Base-by-base conservation (phyloP, 1,140 invertebrate species). In the Diprion similis region DNA sequence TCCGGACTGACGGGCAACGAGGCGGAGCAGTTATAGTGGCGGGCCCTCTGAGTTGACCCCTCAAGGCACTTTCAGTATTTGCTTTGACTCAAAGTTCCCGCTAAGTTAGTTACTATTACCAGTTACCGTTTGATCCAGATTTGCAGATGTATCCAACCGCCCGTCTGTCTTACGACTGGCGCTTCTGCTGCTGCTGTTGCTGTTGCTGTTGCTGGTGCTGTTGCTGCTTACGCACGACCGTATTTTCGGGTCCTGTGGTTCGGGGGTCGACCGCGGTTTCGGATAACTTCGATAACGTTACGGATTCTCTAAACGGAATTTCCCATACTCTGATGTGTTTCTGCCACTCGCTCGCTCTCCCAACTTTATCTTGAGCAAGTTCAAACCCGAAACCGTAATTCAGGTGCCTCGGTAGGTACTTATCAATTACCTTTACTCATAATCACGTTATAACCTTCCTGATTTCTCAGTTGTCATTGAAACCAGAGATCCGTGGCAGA, bases 61-160 rank as follows among this genome's bases (percentile, higher is more conserved):
- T 77, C 78, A 77, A 77, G 80, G 81, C 78, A 79, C 79, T 78
- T 79, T 78, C 77, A 18, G 78, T 81, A 81, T 80, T 81, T 81
- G 77, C 81, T 81, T 81, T 83, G 79, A 83, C 81, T 80, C 79
- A 75, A 81, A 81, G 80, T 80, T 83, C 79, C 76, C 76, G 76
- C 71, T 76, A 81, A 81, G 79, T 81, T 78, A 81, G 80, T 80
- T 82, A 76, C 46, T 46, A 59, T 59, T 68, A 11, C 68, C 45
- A 18, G 18, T 68, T 68, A 19, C 67, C 18, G 45, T 68, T 68
- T 68, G 18, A 68, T 68, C 67, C 67, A 59, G 11, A 59, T 59
- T 59, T 59, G n/a, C n/a, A 59, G 11, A 6, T 17, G 51, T 59
- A 37, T 37, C 24, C 24, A 37, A 37, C 24, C 2, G 24, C 24